Evolutionary conservation across 2,797 vertebrate species (phyloP).

Genomic region (Microhierax caerulescens): DNA sequence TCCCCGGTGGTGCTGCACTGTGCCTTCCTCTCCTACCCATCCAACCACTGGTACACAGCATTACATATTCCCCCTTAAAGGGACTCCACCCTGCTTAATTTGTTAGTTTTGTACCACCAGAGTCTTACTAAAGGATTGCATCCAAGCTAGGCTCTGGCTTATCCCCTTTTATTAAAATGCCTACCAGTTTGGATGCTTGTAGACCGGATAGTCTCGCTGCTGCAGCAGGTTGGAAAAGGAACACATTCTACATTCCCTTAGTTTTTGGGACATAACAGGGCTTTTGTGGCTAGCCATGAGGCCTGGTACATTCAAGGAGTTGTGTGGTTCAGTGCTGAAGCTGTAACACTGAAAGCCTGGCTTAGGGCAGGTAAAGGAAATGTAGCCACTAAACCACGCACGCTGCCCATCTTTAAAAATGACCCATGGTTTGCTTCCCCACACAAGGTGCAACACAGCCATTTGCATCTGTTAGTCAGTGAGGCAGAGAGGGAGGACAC

Average conservation of each 20-base stretch:
- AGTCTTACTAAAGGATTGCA: neutral
- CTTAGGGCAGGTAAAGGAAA: neutral
- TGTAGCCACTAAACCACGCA: neutral
- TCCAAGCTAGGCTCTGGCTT: neutral
- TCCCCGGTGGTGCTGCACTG: neutral
- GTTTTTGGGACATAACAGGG: neutral
- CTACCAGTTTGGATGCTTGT: neutral
- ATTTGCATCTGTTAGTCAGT: neutral
- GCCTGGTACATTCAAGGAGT: neutral
- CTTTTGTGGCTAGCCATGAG: neutral
- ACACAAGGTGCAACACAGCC: neutral
- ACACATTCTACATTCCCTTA: neutral
- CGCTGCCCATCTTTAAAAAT: neutral
- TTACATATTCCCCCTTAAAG: neutral
- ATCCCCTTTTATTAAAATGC: neutral
- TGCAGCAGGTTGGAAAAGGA: neutral
- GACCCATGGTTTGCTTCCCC: fast-evolving
- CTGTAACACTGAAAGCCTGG: neutral
- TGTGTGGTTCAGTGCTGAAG: neutral
- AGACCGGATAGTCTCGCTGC: fast-evolving
- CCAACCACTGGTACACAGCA: neutral
- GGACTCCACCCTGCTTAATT: neutral
- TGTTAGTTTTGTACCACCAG: neutral
- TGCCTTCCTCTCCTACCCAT: neutral
- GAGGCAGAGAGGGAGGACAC: neutral